phyloP scores from a whole-genome alignment of 2,888 invertebrate species.

The Cristatella mucedo region DNA sequence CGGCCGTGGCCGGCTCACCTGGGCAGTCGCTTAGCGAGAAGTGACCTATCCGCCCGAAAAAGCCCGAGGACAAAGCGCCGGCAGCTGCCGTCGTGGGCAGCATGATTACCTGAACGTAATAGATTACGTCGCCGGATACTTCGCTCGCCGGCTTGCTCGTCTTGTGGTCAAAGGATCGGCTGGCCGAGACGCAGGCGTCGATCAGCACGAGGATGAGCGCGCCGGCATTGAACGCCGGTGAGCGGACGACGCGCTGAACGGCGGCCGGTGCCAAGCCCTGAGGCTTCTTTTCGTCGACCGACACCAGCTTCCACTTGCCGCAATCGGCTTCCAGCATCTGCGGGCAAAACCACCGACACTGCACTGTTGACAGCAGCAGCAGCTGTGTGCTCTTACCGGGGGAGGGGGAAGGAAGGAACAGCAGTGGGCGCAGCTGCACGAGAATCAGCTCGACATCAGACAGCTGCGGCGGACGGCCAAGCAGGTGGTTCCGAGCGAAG shows the following conservation, averaged over 20 bases:
- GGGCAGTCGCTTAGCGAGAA: too few relatives aligned
- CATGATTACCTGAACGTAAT: slow-evolving; percentile 77
- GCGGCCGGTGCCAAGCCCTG: slow-evolving; percentile 42
- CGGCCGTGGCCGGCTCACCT: too few relatives aligned
- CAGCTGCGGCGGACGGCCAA: too few relatives aligned
- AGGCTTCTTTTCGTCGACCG: slow-evolving; percentile 88
- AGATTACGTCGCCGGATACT: slow-evolving; percentile 57
- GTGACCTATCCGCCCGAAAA: too few relatives aligned
- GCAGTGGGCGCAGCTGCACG: too few relatives aligned
- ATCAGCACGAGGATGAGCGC: slow-evolving; percentile 87
- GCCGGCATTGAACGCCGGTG: slow-evolving; percentile 75
- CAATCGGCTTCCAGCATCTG: slow-evolving; percentile 69
- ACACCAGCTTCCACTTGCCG: slow-evolving; percentile 83
- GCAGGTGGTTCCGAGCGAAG: too few relatives aligned
- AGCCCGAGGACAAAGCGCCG: too few relatives aligned
- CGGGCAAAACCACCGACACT: slow-evolving; percentile 10
- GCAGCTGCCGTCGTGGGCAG: too few relatives aligned
- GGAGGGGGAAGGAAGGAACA: neutral
- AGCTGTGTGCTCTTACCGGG: neutral
- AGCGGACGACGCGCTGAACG: slow-evolving; percentile 47
- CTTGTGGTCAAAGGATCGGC: slow-evolving; percentile 51
- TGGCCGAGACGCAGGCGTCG: slow-evolving; percentile 87
- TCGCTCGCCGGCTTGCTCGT: slow-evolving; percentile 22
- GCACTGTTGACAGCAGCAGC: too few relatives aligned
- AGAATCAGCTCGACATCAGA: too few relatives aligned